Evolutionary conservation across 1,140 invertebrate genomes (phyloP), one percentile per base, ranked within the genome.

Genomic region (Contarinia nasturtii): DNA sequence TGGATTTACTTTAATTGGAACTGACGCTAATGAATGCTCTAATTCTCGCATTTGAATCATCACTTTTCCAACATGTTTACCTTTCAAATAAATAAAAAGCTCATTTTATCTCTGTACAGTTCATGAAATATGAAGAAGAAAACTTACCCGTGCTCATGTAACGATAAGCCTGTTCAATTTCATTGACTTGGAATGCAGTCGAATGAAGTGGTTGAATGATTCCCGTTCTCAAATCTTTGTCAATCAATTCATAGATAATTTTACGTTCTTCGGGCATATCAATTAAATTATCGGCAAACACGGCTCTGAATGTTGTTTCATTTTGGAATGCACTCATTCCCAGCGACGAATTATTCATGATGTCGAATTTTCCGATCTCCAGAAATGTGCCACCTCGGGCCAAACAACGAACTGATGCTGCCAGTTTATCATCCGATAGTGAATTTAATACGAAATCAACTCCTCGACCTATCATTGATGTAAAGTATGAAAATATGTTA

Each of bases 41-140:
- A 14, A 33, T 14, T 47, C 45, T 7, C 58, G 52, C 44, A 65
- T 50, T 53, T 59, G 48, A 37, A 63, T 53, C 21, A 64, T 46
- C 38, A 86, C 82, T 72, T 91, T 91, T 49, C 87, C 87, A 48
- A 88, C 83, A 60, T 91, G 87, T 67, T 87, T 87, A 14, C n/a
- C n/a, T n/a, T n/a, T n/a, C n/a, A n/a, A n/a, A n/a, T n/a, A 78
- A 76, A 45, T 77, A 64, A 62, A 82, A 82, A 2, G 78, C 78
- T 52, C 74, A 60, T 55, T 80, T 77, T 2, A 79, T 60, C 57
- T 80, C 68, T 46, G 76, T 56, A 21, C 65, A 65, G 17, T 67
- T 57, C 53, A 82, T 83, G 1, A 74, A 67, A 22, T 67, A 72
- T 47, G 69, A 64, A 0, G 70, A n/a, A n/a, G n/a, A n/a, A n/a